Percentiles rank a stretch among this genome's conserved stretches.
These are phyloP conservation scores for Lepilemur septentrionalis DNA, from an alignment of 2,797 vertebrate genomes.

Conservation along the genomic window DNA sequence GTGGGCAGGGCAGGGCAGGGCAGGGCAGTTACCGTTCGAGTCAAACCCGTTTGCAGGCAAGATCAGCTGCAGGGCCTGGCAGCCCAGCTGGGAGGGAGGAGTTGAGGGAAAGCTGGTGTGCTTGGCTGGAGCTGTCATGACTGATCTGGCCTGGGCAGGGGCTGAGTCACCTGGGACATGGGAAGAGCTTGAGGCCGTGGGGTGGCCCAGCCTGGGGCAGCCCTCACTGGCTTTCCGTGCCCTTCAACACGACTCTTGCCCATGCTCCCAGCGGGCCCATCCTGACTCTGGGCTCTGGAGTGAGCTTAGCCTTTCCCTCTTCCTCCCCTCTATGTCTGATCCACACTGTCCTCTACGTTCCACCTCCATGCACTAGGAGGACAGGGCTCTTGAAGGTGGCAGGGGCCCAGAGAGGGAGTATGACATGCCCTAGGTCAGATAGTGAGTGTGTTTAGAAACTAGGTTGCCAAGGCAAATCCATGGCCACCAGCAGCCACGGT, in stretches of 20 bases:
- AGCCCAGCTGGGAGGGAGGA: conserved; percentile 49
- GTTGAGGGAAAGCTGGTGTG: conserved; percentile 12
- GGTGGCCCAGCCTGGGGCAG: background rate
- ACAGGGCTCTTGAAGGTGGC: background rate
- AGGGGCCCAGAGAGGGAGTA: background rate
- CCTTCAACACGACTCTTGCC: background rate
- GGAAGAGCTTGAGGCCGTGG: background rate
- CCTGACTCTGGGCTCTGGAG: background rate
- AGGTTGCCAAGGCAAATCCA: background rate
- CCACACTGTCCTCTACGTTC: background rate
- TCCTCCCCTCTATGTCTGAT: background rate
- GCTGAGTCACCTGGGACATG: conserved; percentile 45
- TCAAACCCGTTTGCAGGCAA: conserved; percentile 71
- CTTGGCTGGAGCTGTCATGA: background rate
- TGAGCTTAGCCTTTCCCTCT: background rate
- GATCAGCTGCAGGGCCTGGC: conserved; percentile 66
- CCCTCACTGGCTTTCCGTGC: background rate
- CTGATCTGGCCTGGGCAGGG: background rate
- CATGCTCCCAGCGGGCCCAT: background rate
- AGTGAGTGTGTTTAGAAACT: background rate
- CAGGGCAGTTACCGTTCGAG: conserved; percentile 61
- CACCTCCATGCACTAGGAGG: background rate
- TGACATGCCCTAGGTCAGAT: background rate
- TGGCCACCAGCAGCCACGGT: background rate
- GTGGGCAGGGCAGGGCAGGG: conserved; percentile 65